Evolutionary conservation across 1,140 invertebrate genomes (phyloP).

Genomic region (Tribolium madens): DNA sequence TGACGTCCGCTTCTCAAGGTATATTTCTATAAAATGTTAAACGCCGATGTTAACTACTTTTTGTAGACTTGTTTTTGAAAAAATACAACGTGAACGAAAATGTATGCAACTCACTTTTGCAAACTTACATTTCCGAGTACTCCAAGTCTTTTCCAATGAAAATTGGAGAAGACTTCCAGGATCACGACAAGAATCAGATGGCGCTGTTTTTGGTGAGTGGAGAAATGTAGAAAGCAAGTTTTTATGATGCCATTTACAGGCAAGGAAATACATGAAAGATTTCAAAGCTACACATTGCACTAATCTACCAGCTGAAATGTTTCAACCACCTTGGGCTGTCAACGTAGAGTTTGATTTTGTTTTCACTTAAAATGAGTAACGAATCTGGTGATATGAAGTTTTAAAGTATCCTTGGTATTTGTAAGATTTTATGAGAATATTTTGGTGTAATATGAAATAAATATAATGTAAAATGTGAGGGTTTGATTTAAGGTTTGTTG

Average conservation of each 20-base stretch:
- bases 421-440: slow-evolving; percentile 39
- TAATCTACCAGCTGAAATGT: slow-evolving; percentile 78
- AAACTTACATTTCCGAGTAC: slow-evolving; percentile 71
- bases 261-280: slow-evolving; percentile 86
- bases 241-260: slow-evolving; percentile 66
- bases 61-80: slow-evolving; percentile 56
- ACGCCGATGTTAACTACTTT: not conserved
- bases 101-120: slow-evolving; percentile 69
- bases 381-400: slow-evolving; percentile 21
- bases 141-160: slow-evolving; percentile 72
- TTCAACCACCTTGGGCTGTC: slow-evolving; percentile 71
- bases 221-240: not conserved
- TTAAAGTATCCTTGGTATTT: slow-evolving; percentile 25
- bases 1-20: slow-evolving; percentile 55
- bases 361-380: slow-evolving; percentile 54
- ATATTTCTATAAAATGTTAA: not conserved
- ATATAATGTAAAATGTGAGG: not conserved
- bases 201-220: slow-evolving; percentile 72
- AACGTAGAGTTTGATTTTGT: slow-evolving; percentile 60
- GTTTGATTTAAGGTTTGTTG: not conserved
- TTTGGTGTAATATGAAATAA: slow-evolving; percentile 41
- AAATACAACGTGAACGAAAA: slow-evolving; percentile 65
- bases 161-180: slow-evolving; percentile 71
- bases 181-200: slow-evolving; percentile 70
- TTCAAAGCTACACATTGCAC: slow-evolving; percentile 89